Base-by-base conservation (phyloP, 2,797 vertebrate genomes). In the Australoheros facetus region DNA sequence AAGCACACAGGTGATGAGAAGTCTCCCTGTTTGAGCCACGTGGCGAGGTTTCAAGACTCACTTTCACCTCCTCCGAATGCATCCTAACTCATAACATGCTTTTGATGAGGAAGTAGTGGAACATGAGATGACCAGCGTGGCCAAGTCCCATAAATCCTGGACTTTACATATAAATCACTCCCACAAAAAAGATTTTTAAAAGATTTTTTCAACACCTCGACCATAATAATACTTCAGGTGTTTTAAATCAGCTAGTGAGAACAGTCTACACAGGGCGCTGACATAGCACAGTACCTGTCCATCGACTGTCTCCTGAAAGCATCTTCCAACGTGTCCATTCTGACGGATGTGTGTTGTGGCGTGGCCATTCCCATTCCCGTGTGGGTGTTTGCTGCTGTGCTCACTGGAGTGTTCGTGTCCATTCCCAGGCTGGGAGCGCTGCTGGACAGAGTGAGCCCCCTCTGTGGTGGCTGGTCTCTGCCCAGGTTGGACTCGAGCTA, bases 251-350 rank as follows among this genome's bases (percentile, higher is more conserved):
- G 37, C 48, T 17, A 26, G 66, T 56, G 56, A 76, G 62, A 78
- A 84, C 56, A 84, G 83, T 19, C 69, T 21, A 30, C 66, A 62
- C 12, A 53, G 17, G 54, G 28, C 16, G 21, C 57, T 83, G 48
- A 73, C 60, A 74, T 37, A 48, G 77, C 76, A 56, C 26, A 88
- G 92, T 95, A 99, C 98, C 98, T 98, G 96, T 83, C 97, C 97
- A 4, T 97, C 96, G 2, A 96, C 85, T 5, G 96, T 94, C 75
- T 96, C 97, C 87, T 95, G 97, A 92, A 97, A 99, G 83, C 98
- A 99, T 82, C 95, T 96, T 59, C 98, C 98, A 81, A 98, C 94
- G 2, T 94, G 85, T 78, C 91, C 95, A 1, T 9, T 83, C 80
- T 76, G 92, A 21, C 75, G 93, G 90, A 83, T 79, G 71, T 90